Evolutionary conservation across 2,113 vertebrate genomes (phyloP).

Genomic region (Leucoraja erinaceus): DNA sequence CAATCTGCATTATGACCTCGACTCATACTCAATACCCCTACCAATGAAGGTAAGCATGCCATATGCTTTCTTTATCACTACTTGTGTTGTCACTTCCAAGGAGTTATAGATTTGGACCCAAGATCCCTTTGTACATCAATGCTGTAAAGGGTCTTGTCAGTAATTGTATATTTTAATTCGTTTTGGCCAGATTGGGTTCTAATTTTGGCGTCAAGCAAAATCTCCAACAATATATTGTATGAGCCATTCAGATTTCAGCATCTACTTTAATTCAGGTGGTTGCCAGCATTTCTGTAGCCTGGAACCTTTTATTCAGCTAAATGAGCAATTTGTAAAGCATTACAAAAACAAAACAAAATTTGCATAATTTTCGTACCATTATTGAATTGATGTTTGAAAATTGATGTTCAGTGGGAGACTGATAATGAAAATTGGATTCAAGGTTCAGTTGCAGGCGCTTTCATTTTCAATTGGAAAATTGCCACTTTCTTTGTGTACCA

Average conservation of each 20-base stretch:
- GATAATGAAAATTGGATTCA: conserved; percentile 80
- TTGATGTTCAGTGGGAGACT: conserved; percentile 80
- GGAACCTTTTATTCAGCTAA: conserved; percentile 98
- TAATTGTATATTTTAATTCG: too few species aligned
- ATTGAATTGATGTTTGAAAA: conserved; percentile 83
- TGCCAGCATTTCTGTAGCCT: conserved; percentile 95
- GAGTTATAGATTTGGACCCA: too few species aligned
- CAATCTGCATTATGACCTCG: too few species aligned
- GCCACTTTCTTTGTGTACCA: conserved; percentile 81
- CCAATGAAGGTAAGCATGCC: too few species aligned
- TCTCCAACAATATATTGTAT: not conserved
- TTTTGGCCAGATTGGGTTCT: too few species aligned
- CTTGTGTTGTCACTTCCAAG: too few species aligned
- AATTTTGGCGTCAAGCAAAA: too few species aligned
- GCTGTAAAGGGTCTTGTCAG: too few species aligned
- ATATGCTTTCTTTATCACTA: too few species aligned
- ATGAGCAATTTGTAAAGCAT: conserved; percentile 95
- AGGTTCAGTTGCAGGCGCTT: conserved; percentile 76
- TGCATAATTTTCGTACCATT: conserved; percentile 84
- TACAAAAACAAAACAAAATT: conserved; percentile 96
- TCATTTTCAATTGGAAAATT: conserved; percentile 88
- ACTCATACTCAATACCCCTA: too few species aligned
- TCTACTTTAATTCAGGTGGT: conserved; percentile 94
- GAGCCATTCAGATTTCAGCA: conserved; percentile 41
- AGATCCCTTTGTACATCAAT: too few species aligned